Base-by-base conservation (phyloP, 2,888 invertebrate species). In the Ectemnius cavifrons region DNA sequence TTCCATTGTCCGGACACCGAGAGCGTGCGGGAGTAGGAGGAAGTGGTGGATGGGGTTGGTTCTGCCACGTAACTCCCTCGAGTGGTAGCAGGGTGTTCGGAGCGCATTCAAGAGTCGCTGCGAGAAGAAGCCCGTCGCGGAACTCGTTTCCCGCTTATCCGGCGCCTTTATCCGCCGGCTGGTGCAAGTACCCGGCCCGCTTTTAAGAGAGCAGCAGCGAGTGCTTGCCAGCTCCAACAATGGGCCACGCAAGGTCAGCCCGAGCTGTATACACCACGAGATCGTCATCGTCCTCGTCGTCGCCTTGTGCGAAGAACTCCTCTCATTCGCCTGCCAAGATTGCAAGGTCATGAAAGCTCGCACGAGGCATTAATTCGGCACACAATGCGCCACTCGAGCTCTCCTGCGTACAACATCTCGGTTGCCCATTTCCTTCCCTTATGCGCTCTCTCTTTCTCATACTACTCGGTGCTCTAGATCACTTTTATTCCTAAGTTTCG, bases 331-430 rank as follows among this genome's bases (percentile, higher is more conserved):
- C 14, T 52, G 14, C 52, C 14, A 52, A 52, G 52, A 52, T 37
- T 52, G 52, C 52, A 52, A 52, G 52, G 52, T 52, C 52, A 52
- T 52, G 52, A 52, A 52, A 52, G 16, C 52, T 52, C 52, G n/a
- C 52, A 52, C 37, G 6, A 37, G 37, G 37, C 37, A 37, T 37
- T 37, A 37, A 37, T 37, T 37, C 37, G 37, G 37, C 37, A 37
- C 37, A 37, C 37, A 37, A 37, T 37, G 37, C 37, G 8, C 37
- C 37, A 37, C 37, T 37, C 37, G 37, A 37, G 37, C 37, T 8
- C 37, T 37, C 8, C 37, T 37, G 37, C 37, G 37, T 37, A 37
- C 37, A 37, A 37, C 8, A 37, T 8, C 37, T 4, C 37, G 3
- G 1, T 8, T 37, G 37, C 8, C 37, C 37, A 37, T 37, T 37